These are phyloP conservation scores for Penaeus monodon DNA, from an alignment of 2,888 invertebrate species.

Conservation along the genomic window DNA sequence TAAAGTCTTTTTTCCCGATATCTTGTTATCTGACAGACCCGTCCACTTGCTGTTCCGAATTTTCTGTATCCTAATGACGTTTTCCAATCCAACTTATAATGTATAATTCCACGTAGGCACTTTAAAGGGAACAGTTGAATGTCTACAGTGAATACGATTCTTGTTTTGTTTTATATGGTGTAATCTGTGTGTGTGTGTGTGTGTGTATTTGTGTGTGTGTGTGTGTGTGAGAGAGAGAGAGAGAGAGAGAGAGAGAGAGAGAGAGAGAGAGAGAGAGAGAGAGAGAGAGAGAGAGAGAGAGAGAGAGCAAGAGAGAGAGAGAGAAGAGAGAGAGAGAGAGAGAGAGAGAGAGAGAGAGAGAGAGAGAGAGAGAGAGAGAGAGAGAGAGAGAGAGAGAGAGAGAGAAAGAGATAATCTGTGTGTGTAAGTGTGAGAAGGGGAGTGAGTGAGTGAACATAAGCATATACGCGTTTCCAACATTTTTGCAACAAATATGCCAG, in stretches of 20 bases:
- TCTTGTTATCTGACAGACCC: too few species aligned
- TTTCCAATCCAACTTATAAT: too few species aligned
- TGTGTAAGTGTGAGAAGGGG: neutral
- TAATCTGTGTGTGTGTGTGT: neutral
- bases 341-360: conserved; percentile 11
- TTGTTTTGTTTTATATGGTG: neutral
- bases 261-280: conserved; percentile 27
- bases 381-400: neutral
- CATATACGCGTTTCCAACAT: neutral
- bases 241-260: conserved; percentile 5
- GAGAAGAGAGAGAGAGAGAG: neutral
- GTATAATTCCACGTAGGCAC: too few species aligned
- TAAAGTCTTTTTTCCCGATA: too few species aligned
- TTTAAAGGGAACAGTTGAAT: too few species aligned
- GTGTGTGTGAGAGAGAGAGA: neutral
- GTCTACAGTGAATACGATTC: too few species aligned
- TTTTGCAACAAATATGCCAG: too few species aligned
- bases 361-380: conserved; percentile 2
- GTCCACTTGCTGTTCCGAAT: too few species aligned
- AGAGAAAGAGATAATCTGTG: neutral
- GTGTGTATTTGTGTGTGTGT: neutral
- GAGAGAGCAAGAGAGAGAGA: neutral
- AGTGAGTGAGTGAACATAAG: neutral
- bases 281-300: conserved; percentile 21
- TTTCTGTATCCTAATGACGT: too few species aligned